Conservation (phyloP, 2,113 vertebrate genomes). For the Petrocephalus zakoni region DNA sequence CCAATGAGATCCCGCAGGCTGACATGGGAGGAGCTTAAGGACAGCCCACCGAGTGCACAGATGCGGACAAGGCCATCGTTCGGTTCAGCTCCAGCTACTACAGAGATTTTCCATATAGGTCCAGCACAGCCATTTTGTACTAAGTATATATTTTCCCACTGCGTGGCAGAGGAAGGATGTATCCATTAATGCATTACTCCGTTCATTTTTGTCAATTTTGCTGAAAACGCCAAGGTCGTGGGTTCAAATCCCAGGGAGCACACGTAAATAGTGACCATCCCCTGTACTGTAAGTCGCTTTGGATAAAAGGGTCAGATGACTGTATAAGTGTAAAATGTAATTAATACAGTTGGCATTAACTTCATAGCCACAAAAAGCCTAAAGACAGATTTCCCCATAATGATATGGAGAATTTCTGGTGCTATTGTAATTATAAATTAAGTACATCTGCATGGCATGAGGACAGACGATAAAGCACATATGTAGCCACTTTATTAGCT, state of each 20-base stretch:
- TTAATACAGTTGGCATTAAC: neutral
- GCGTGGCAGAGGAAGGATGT: neutral
- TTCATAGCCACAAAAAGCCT: neutral
- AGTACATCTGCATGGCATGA: neutral
- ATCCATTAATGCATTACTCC: neutral
- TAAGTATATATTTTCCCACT: neutral
- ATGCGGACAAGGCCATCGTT: neutral
- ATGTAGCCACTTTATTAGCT: neutral
- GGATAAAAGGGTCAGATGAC: neutral
- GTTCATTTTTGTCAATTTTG: neutral
- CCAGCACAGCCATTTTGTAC: neutral
- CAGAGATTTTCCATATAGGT: neutral
- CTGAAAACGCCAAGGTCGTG: neutral
- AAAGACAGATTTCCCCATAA: neutral
- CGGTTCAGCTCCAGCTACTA: neutral
- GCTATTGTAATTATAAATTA: neutral
- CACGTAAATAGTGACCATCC: neutral
- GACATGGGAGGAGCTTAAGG: neutral
- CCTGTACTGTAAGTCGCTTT: neutral
- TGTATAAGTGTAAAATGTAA: neutral
- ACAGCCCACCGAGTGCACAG: neutral
- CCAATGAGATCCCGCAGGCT: neutral
- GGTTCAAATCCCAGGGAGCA: neutral
- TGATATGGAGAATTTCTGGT: neutral
- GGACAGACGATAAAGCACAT: neutral